phyloP scores from a whole-genome alignment of 2,113 vertebrate genomes.

The Pongo abelii region DNA sequence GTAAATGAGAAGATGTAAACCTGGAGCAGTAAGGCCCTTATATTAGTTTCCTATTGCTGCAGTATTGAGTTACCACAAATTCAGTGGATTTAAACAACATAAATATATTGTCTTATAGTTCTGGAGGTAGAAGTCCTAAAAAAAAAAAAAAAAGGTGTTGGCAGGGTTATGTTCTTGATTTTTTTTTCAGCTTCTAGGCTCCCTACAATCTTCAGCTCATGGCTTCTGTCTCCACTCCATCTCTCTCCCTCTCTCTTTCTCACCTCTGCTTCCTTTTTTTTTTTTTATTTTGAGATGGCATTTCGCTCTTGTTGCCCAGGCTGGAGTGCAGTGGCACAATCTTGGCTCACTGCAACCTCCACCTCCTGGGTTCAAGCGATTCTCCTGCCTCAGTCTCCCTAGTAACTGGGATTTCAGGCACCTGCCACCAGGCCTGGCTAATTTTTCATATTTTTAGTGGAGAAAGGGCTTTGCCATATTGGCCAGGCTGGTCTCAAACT shows the following conservation, averaged over 20 bases:
- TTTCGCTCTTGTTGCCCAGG: too few relatives aligned
- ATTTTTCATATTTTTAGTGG: too few relatives aligned
- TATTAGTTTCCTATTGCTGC: background rate
- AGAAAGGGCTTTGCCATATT: too few relatives aligned
- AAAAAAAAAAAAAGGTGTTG: background rate
- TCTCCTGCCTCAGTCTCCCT: too few relatives aligned
- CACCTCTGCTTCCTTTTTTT: too few relatives aligned
- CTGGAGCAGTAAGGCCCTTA: background rate
- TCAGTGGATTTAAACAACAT: background rate
- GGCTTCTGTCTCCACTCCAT: background rate
- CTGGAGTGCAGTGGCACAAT: too few relatives aligned
- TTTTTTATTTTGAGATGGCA: too few relatives aligned
- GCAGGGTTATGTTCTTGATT: background rate
- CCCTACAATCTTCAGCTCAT: background rate
- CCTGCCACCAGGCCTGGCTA: too few relatives aligned
- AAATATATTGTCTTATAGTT: background rate
- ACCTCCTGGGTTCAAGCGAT: accelerated
- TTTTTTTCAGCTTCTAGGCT: background rate
- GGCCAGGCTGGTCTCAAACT: too few relatives aligned
- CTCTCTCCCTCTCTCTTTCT: background rate
- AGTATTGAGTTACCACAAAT: background rate
- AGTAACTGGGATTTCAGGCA: too few relatives aligned
- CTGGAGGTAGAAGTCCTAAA: background rate
- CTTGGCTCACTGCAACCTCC: too few relatives aligned
- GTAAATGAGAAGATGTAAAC: background rate